Base-by-base conservation (phyloP, 2,113 vertebrate genomes). In the Morphnarchus princeps region DNA sequence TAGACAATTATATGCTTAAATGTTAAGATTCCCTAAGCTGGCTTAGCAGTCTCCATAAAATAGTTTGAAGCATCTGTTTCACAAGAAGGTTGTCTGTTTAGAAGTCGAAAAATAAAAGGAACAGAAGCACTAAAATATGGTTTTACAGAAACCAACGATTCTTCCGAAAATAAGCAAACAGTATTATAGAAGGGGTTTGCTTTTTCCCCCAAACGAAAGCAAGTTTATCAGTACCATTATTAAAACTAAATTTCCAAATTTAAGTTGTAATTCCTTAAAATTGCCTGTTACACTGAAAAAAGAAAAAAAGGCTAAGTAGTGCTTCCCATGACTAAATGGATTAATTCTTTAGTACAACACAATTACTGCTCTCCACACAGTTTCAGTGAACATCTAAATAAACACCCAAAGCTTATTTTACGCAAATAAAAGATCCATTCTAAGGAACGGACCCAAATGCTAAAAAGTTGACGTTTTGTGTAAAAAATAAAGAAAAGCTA, bases 251-350 rank as follows among this genome's bases (percentile, higher is more conserved):
- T 96, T 96, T 90, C 49, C 76, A 70, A 82, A 85, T 95, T 74
- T 71, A 88, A 80, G 57, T 34, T 82, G 66, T 83, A 95, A 85
- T 92, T 95, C 96, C 87, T 94, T 97, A 69, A 98, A 97, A 95
- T 85, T 93, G 92, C 49, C 65, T 77, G 66, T 92, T 97, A 91
- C 89, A 89, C 69, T 74, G 89, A 19, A 32, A 25, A 38, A 59
- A 36, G 47, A 72, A 93, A 95, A 93, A 97, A 97, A 95, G 86
- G 86, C 96, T 97, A 97, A 97, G 97, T 71, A 97, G 97, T 87
- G 92, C 96, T 98, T 98, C 98, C 98, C 98, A 98, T 98, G 98
- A 98, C 98, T 98, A 98, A 98, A 95, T 98, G 98, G 98, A 98
- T 98, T 98, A 98, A 98, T 98, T 98, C 98, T 97, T 98, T 97